Evolutionary conservation across 2,888 invertebrate species (phyloP).

Genomic region (Leucophenga maculata): DNA sequence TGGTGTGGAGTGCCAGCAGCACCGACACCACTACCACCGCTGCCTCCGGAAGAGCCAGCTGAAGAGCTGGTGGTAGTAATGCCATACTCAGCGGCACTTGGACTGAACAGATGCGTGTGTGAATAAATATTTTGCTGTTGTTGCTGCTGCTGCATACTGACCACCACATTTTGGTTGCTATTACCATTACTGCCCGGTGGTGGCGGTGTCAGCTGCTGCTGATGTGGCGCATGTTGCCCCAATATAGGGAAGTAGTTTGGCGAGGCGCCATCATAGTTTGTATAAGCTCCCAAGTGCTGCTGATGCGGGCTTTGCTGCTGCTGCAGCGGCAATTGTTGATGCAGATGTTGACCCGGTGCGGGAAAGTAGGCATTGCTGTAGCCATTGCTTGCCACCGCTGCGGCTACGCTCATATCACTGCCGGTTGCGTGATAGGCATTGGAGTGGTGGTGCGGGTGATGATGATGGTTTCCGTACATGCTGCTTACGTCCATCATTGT

Average conservation of each 20-base stretch:
- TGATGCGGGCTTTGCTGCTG: slow-evolving; percentile 45
- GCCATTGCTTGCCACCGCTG: slow-evolving; percentile 56
- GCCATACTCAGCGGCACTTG: slow-evolving; percentile 72
- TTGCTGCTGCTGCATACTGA: slow-evolving; percentile 41
- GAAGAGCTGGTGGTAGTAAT: slow-evolving; percentile 64
- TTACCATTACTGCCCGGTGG: slow-evolving; percentile 47
- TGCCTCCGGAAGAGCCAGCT: slow-evolving; percentile 35
- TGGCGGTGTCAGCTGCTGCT: slow-evolving; percentile 58
- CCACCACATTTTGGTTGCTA: slow-evolving; percentile 26
- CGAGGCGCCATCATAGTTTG: slow-evolving; percentile 62
- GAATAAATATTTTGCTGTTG: slow-evolving; percentile 61
- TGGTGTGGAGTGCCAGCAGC: slow-evolving; percentile 64
- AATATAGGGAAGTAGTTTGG: slow-evolving; percentile 47
- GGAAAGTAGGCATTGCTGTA: slow-evolving; percentile 65
- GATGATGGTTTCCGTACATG: slow-evolving; percentile 73
- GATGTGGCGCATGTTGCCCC: slow-evolving; percentile 45
- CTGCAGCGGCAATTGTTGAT: slow-evolving; percentile 33
- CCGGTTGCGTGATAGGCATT: slow-evolving; percentile 63
- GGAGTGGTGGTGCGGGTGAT: slow-evolving; percentile 61
- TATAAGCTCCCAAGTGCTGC: slow-evolving; percentile 52
- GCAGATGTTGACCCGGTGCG: slow-evolving; percentile 50
- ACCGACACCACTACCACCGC: slow-evolving; percentile 56
- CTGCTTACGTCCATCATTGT: slow-evolving; percentile 73
- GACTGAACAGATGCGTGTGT: slow-evolving; percentile 71
- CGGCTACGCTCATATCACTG: slow-evolving; percentile 44